These are phyloP conservation scores for Chloropsis cyanopogon DNA, from an alignment of 2,113 vertebrate species.

Conservation along the genomic window DNA sequence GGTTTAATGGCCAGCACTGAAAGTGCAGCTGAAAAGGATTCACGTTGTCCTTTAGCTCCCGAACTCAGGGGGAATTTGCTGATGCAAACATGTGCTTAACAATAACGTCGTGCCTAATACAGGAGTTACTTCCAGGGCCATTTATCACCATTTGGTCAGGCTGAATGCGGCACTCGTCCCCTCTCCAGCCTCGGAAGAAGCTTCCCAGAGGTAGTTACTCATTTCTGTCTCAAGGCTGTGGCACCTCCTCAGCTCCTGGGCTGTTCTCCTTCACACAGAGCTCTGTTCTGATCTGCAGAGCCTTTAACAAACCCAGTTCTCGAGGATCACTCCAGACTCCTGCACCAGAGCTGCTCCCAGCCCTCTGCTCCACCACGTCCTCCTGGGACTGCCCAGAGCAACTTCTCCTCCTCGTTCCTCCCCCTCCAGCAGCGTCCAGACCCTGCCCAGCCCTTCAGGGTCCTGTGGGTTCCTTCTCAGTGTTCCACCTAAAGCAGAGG, in stretches of 20 bases:
- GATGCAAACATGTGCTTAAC: background rate
- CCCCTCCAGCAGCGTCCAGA: accelerated
- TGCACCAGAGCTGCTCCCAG: background rate
- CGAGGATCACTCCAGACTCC: accelerated
- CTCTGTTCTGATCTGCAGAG: background rate
- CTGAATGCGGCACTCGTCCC: background rate
- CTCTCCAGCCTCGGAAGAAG: background rate
- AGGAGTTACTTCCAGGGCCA: background rate
- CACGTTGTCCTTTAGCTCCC: background rate
- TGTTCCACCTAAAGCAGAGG: accelerated
- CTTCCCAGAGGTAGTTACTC: background rate
- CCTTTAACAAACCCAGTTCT: accelerated
- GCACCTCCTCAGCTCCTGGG: background rate
- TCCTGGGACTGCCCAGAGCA: background rate
- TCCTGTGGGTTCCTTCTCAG: background rate
- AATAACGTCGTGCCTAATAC: background rate
- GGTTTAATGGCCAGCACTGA: background rate
- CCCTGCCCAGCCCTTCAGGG: background rate
- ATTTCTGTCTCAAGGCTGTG: background rate
- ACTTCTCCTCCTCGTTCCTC: background rate
- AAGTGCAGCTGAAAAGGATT: background rate
- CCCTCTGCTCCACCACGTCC: background rate
- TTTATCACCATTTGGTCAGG: background rate
- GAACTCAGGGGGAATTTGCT: background rate
- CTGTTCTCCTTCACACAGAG: background rate